Percentiles rank a stretch among this genome's conserved stretches.
phyloP scores from a whole-genome alignment of 2,113 vertebrate genomes.

The Bothrops jararaca region DNA sequence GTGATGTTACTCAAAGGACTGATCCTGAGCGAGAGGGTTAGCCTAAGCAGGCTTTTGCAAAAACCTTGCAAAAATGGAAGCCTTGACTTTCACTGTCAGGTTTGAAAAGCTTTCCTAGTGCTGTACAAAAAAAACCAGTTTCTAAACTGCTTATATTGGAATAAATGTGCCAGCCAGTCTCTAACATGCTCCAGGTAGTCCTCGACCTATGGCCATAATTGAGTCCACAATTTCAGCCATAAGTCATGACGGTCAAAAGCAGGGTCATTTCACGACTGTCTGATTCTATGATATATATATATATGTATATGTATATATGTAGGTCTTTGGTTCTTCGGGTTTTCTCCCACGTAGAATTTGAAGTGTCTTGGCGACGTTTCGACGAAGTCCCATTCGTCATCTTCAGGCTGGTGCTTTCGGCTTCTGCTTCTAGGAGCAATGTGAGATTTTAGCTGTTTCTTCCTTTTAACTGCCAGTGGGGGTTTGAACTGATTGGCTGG shows the following conservation, averaged over 20 bases:
- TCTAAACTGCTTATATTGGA: neutral
- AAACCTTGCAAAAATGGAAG: neutral
- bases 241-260: neutral
- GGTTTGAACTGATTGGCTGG: no score
- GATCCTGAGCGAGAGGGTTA: neutral
- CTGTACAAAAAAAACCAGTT: neutral
- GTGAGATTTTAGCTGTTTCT: no score
- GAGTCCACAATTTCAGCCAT: neutral
- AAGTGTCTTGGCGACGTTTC: no score
- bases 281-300: neutral
- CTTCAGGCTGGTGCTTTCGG: no score
- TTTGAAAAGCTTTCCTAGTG: neutral
- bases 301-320: no score
- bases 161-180: neutral
- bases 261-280: neutral
- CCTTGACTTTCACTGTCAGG: neutral
- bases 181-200: neutral
- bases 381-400: no score
- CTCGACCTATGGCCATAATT: neutral
- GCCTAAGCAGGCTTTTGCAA: neutral
- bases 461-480: no score
- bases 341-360: no score
- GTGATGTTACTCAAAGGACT: neutral
- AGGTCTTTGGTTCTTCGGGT: no score
- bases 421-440: no score